Evolutionary conservation across 1,140 invertebrate genomes (phyloP), one percentile per base, ranked within the genome.

Genomic region (Papilio aristodemus): DNA sequence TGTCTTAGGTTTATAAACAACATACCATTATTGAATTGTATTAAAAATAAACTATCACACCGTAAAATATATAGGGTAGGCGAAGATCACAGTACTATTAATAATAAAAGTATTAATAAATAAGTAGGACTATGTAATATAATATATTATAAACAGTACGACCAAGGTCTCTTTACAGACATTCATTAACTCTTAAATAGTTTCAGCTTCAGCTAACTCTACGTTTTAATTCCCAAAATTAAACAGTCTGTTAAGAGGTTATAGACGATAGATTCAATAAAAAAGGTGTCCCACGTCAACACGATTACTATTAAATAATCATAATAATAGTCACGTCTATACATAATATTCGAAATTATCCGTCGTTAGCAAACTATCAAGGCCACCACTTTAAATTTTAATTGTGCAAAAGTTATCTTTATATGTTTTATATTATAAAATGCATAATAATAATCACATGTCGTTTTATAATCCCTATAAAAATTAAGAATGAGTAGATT

Each of bases 241-340:
- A 11, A 54, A 19, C 19, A 4, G 19, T 22, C 0, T 22, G 22
- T 50, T 22, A 22, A 10, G 19, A 22, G 46, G 19, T 19, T 4
- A 54, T 11, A 25, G 10, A 5, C 10, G 19, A 22, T 22, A 5
- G 22, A 22, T 54, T 54, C 10, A 9, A 9, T 5, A 54, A 54
- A 22, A 25, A 50, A 22, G 4, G 22, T 22, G 19, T 8, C 19
- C 10, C 17, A 14, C 4, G 27, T 32, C 2, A 32, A 22, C 0
- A 13, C 46, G 19, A 22, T 19, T 54, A 54, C 22, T 54, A 54
- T 54, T 54, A 54, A 4, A 9, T 54, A 54, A 54, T 54, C 19
- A 25, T 54, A 22, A 54, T 22, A 54, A 54, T 22, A 25, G 19
- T 9, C 17, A 4, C 46, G 46, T 54, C 46, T 54, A 25, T 13